Conservation (phyloP, 92 coral and sea anemone species). For the Porites cylindrica region DNA sequence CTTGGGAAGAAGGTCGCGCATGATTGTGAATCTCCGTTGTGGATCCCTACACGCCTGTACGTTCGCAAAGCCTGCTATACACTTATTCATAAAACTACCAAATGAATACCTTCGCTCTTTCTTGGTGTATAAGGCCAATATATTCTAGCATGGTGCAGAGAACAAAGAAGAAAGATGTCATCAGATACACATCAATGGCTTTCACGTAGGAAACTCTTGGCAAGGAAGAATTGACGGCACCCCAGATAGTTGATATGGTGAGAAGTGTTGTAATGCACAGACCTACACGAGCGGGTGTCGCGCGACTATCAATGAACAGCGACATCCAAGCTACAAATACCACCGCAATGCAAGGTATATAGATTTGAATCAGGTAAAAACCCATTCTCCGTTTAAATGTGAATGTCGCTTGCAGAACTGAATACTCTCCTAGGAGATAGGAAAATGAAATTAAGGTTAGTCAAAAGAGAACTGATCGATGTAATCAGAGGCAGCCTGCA, state of each 20-base stretch:
- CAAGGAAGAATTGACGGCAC: conserved; percentile 83
- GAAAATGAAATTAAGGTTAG: neutral
- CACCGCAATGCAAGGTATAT: conserved; percentile 88
- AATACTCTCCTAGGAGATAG: conserved; percentile 57
- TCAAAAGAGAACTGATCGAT: neutral
- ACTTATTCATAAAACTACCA: too few species aligned
- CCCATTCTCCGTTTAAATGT: conserved; percentile 85
- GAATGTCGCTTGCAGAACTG: conserved; percentile 74
- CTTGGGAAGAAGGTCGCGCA: too few species aligned
- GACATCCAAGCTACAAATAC: conserved; percentile 92
- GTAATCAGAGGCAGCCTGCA: too few species aligned
- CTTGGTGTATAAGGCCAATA: conserved; percentile 61
- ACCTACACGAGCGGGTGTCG: conserved; percentile 89
- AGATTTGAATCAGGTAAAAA: conserved; percentile 82
- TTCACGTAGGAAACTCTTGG: conserved; percentile 91
- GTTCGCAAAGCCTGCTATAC: too few species aligned
- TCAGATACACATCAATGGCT: conserved; percentile 86
- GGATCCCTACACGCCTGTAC: too few species aligned
- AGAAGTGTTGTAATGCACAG: conserved; percentile 87
- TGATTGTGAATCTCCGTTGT: too few species aligned
- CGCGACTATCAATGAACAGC: conserved; percentile 84
- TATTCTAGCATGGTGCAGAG: conserved; percentile 85
- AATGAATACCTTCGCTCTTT: conserved; percentile 33
- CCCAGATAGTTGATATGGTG: conserved; percentile 89
- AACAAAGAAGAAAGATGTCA: conserved; percentile 85